Percentiles rank a stretch among this genome's conserved stretches.
Evolutionary conservation across 2,888 invertebrate species (phyloP).

Genomic region (Machimus atricapillus): DNA sequence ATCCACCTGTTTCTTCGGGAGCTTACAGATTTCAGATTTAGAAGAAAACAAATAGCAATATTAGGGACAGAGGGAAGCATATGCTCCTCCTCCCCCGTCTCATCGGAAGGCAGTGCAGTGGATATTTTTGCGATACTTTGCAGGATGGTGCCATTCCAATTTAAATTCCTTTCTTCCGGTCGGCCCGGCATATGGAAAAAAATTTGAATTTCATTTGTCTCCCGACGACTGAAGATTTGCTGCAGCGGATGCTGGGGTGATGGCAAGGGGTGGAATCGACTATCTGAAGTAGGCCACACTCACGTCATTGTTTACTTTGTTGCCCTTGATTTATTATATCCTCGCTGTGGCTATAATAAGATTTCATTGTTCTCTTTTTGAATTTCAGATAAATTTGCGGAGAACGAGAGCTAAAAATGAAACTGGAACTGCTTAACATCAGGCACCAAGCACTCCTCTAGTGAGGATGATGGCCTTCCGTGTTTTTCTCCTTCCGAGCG

Average conservation of each 20-base stretch:
- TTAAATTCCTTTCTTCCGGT: neutral
- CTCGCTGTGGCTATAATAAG: neutral
- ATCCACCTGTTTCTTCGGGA: neutral
- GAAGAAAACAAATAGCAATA: neutral
- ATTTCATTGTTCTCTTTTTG: neutral
- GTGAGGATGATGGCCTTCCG: neutral
- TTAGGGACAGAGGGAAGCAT: neutral
- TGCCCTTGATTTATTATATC: constrained; percentile 7
- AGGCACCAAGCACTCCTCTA: neutral
- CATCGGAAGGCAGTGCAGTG: neutral
- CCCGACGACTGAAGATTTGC: neutral
- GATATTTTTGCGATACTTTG: neutral
- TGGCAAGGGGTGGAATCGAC: neutral
- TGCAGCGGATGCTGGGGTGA: neutral
- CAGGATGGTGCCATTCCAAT: neutral
- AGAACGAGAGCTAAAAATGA: neutral
- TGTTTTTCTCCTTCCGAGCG: neutral
- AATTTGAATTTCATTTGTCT: neutral
- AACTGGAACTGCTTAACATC: neutral
- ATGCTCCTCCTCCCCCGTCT: neutral
- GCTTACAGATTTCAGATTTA: neutral
- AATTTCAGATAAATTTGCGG: neutral
- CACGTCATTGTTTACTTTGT: constrained; percentile 4
- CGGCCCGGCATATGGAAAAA: neutral
- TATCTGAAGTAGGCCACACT: neutral